Conservation (phyloP, 2,888 invertebrate genomes). For the Apeira syringaria region DNA sequence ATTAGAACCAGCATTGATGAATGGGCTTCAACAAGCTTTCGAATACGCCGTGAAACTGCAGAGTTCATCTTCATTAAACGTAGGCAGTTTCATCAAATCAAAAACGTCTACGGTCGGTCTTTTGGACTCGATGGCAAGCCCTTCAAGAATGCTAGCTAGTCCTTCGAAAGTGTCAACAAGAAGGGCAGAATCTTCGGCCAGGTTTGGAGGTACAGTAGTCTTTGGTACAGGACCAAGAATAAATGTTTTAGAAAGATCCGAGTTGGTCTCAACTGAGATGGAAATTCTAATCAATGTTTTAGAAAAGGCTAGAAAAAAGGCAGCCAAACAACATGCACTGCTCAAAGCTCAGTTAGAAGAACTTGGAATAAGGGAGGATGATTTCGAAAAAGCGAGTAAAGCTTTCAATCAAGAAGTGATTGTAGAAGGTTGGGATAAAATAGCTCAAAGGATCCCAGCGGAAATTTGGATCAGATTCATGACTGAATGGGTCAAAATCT, state of each 20-base stretch:
- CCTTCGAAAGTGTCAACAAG: constrained; percentile 53
- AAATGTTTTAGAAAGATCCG: constrained; percentile 76
- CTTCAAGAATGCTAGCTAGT: constrained; percentile 50
- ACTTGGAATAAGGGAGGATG: constrained; percentile 71
- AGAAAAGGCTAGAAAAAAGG: constrained; percentile 49
- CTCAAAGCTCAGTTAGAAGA: constrained; percentile 83
- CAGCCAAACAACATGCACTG: constrained; percentile 60
- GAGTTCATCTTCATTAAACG: constrained; percentile 47
- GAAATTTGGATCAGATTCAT: constrained; percentile 84
- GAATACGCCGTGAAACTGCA: constrained; percentile 62
- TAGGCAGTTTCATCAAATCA: constrained; percentile 56
- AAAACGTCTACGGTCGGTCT: constrained; percentile 52
- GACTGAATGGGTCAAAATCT: constrained; percentile 84
- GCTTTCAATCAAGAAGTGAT: constrained; percentile 80
- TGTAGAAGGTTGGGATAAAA: constrained; percentile 77
- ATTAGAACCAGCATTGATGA: constrained; percentile 69
- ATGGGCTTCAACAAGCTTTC: constrained; percentile 69
- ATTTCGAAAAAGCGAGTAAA: constrained; percentile 71
- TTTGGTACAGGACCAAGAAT: constrained; percentile 68
- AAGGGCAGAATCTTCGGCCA: constrained; percentile 62
- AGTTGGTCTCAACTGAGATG: constrained; percentile 76
- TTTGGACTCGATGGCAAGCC: constrained; percentile 48
- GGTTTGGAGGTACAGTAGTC: constrained; percentile 55
- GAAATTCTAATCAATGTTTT: constrained; percentile 63
- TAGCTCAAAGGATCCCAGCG: constrained; percentile 85